Conservation (phyloP, 2,113 vertebrate species). For the Callipepla squamata region DNA sequence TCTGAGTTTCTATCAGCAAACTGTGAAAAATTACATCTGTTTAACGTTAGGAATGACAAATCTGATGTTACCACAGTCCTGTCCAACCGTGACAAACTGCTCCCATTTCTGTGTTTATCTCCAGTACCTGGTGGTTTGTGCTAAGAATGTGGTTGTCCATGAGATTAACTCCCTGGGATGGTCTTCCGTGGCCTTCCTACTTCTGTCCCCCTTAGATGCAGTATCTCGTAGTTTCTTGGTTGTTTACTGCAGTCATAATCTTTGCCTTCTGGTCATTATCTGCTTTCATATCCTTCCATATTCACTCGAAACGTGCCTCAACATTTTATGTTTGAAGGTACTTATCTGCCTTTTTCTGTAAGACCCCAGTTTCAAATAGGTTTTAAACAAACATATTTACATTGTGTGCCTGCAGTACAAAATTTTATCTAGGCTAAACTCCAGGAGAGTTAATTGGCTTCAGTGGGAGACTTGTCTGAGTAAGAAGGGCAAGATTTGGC, state of each 20-base stretch:
- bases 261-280: background rate
- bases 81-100: background rate
- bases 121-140: background rate
- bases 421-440: slow-evolving; percentile 16
- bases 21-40: background rate
- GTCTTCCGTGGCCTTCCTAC: background rate
- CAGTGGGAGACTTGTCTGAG: slow-evolving; percentile 42
- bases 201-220: background rate
- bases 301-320: background rate
- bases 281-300: background rate
- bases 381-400: slow-evolving; percentile 18
- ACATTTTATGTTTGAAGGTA: background rate
- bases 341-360: slow-evolving; percentile 5
- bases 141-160: background rate
- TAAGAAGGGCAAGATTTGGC: slow-evolving; percentile 26
- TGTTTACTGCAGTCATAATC: background rate
- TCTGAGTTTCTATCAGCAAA: background rate
- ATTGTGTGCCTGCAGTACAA: slow-evolving; percentile 13
- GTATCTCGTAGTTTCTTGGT: rapidly evolving
- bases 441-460: slow-evolving; percentile 50
- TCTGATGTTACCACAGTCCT: background rate
- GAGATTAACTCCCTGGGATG: background rate
- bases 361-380: background rate
- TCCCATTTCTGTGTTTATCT: background rate
- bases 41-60: background rate